Evolutionary conservation across 2,888 invertebrate species (phyloP), one percentile per base, ranked within the genome.

Genomic region (Troides helena): DNA sequence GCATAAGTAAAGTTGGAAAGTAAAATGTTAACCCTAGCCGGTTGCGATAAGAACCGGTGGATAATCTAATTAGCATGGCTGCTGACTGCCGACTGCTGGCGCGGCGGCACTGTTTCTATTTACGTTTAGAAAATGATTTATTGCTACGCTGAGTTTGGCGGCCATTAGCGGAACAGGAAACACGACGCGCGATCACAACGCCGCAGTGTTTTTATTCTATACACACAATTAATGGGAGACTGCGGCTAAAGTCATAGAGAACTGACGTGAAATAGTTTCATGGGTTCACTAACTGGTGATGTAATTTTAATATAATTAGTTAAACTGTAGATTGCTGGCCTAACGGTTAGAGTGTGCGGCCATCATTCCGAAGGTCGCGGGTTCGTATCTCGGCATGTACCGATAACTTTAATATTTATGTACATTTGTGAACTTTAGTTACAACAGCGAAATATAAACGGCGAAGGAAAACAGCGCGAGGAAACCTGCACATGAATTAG

Each of bases 1-100:
- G 25, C 18, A 25, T 25, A 18, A 17, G n/a, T 46, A 46, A 12
- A 14, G 25, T 68, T 60, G 39, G 68, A 60, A 64, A 64, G 64
- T 68, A 21, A 64, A 67, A 53, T 63, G 30, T 21, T 50, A 68
- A 64, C 50, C 64, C 59, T 64, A 60, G 43, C 62, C 23, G 58
- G 18, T 23, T 18, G 23, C 58, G 59, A 63, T 61, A 69, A 59
- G 59, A 74, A 72, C 72, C 74, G 71, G 73, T 73, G 64, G 70
- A 63, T 72, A 73, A 75, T 72, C 72, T 73, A 75, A 74, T 76
- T 74, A 73, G 65, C 72, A 67, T 71, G 70, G 71, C 71, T 71
- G 73, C 72, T 73, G 70, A 69, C 71, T 71, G 73, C 72, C 72
- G 72, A 70, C 53, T 65, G 68, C 67, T 36, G 62, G 30, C 62